These are phyloP conservation scores for Cynocephalus volans DNA, from an alignment of 2,113 vertebrate genomes.

Conservation along the genomic window DNA sequence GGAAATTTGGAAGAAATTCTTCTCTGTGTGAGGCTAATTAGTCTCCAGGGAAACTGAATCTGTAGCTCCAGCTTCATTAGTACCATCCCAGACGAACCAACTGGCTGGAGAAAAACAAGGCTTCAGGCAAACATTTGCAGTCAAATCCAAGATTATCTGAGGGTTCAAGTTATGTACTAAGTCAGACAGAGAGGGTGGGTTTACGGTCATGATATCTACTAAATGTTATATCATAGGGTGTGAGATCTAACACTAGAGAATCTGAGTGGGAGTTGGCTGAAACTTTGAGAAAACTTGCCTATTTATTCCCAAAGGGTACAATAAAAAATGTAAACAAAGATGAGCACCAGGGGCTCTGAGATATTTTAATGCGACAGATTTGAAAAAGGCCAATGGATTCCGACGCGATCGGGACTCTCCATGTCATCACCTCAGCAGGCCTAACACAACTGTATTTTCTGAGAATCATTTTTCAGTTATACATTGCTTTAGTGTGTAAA, in stretches of 20 bases:
- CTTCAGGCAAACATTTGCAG: background rate
- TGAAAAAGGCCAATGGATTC: slow-evolving; percentile 11
- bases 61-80: slow-evolving; percentile 64
- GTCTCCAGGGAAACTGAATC: slow-evolving; percentile 63
- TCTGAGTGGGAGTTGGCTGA: background rate
- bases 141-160: slow-evolving; percentile 53
- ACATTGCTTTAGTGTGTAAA: slow-evolving; percentile 14
- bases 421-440: background rate
- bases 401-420: background rate
- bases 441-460: background rate
- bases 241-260: background rate
- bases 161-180: slow-evolving; percentile 53
- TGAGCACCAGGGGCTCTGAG: background rate
- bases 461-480: background rate
- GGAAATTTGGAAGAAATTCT: slow-evolving; percentile 69
- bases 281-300: slow-evolving; percentile 42
- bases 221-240: background rate
- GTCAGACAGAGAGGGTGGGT: background rate
- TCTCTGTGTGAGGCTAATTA: slow-evolving; percentile 74
- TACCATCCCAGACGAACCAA: slow-evolving; percentile 54
- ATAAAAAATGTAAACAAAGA: background rate
- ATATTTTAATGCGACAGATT: slow-evolving; percentile 21
- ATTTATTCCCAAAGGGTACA: background rate
- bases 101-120: slow-evolving; percentile 47
- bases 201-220: background rate